Conservation (phyloP, 2,113 vertebrate species). For the Drymodes brunneopygia region DNA sequence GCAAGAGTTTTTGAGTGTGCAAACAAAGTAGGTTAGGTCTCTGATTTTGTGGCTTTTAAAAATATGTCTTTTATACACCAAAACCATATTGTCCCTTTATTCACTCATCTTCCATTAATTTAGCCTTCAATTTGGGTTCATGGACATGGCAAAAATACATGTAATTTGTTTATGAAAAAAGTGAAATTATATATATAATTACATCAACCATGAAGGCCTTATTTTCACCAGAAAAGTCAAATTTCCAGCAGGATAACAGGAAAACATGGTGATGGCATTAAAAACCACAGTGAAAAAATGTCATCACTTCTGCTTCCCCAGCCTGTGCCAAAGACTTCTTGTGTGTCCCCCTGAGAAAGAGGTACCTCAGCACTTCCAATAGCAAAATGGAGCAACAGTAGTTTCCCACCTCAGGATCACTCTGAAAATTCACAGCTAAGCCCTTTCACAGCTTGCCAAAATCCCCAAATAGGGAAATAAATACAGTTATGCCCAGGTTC, state of each 20-base stretch:
- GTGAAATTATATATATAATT: not conserved
- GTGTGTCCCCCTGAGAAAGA: not conserved
- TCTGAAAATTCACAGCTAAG: not conserved
- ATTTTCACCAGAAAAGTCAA: not conserved
- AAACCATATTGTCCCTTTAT: not conserved
- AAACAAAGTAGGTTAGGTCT: not conserved
- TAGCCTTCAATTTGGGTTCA: not conserved
- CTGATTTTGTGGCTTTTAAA: slow-evolving; percentile 37
- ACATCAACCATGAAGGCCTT: not conserved
- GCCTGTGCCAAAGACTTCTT: not conserved
- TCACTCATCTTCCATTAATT: not conserved
- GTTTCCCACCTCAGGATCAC: not conserved
- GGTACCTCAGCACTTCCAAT: not conserved
- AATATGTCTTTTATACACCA: slow-evolving; percentile 34
- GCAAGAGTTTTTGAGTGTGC: not conserved
- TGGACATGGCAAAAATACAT: not conserved
- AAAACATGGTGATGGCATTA: not conserved
- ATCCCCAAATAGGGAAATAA: not conserved
- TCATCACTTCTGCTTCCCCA: not conserved
- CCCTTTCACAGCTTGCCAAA: not conserved
- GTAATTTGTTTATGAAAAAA: not conserved
- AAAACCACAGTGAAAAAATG: not conserved
- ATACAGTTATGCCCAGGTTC: not conserved
- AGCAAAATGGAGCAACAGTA: not conserved
- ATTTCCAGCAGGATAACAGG: not conserved